Conservation (phyloP, 2,797 vertebrate species). For the Mus minutoides region DNA sequence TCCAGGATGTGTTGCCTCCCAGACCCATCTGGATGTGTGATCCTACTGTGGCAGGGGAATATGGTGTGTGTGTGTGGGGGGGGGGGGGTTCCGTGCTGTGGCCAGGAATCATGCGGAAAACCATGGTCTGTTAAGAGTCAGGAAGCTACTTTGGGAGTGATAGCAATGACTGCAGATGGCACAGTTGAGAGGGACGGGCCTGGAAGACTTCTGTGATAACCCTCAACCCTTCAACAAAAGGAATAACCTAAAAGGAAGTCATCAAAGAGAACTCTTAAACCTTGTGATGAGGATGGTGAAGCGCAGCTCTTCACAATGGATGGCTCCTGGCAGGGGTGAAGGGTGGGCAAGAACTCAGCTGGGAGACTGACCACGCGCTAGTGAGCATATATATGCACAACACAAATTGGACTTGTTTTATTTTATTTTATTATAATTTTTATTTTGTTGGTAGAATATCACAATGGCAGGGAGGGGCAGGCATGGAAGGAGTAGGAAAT, state of each 20-base stretch:
- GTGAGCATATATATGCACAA: not conserved
- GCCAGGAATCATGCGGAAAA: not conserved
- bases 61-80: too few species aligned
- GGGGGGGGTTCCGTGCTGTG: not conserved
- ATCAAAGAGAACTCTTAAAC: not conserved
- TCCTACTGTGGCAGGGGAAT: not conserved
- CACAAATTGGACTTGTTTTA: not conserved
- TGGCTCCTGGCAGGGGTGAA: not conserved
- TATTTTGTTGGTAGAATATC: not conserved
- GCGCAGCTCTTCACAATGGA: not conserved
- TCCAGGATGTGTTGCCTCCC: not conserved
- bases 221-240: not conserved
- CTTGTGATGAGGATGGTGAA: not conserved
- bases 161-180: not conserved
- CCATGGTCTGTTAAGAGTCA: not conserved
- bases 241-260: not conserved
- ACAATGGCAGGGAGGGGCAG: not conserved
- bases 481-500: not conserved
- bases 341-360: too few species aligned
- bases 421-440: not conserved
- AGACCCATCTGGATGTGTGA: not conserved
- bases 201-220: not conserved
- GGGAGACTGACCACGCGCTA: not conserved
- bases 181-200: not conserved
- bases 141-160: not conserved